These are phyloP conservation scores for Helicoverpa armigera DNA, from an alignment of 1,140 invertebrate genomes.

Conservation along the genomic window DNA sequence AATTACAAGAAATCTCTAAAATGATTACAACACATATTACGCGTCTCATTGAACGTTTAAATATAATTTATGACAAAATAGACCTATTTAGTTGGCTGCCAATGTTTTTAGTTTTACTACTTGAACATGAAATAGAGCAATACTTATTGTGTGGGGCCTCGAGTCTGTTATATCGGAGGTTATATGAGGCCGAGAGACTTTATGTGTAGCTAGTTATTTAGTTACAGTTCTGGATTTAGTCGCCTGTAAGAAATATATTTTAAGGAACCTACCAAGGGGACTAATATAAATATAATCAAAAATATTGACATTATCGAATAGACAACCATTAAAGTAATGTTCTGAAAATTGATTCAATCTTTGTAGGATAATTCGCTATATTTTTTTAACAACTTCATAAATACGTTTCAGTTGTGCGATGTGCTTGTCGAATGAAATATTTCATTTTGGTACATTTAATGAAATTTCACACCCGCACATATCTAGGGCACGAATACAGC, in stretches of 20 bases:
- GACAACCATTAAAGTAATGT: too few relatives aligned
- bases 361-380: too few relatives aligned
- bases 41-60: constrained; percentile 20
- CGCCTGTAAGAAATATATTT: background rate
- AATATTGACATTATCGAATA: too few relatives aligned
- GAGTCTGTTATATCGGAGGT: constrained; percentile 1
- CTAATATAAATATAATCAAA: too few relatives aligned
- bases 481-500: too few relatives aligned
- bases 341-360: too few relatives aligned
- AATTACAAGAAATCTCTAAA: background rate
- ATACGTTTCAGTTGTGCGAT: too few relatives aligned
- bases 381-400: too few relatives aligned
- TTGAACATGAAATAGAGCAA: constrained; percentile 3
- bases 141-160: constrained; percentile 15
- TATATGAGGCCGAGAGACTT: background rate
- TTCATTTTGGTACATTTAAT: too few relatives aligned
- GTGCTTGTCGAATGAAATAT: too few relatives aligned
- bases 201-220: background rate
- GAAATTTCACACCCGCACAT: too few relatives aligned
- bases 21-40: background rate
- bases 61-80: constrained; percentile 30
- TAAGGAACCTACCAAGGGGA: too few relatives aligned
- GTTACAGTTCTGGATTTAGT: background rate
- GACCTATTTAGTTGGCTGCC: constrained; percentile 26
- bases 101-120: constrained; percentile 34